These are phyloP conservation scores for Pachyramphus minor DNA, from an alignment of 2,113 vertebrate genomes.

Conservation along the genomic window DNA sequence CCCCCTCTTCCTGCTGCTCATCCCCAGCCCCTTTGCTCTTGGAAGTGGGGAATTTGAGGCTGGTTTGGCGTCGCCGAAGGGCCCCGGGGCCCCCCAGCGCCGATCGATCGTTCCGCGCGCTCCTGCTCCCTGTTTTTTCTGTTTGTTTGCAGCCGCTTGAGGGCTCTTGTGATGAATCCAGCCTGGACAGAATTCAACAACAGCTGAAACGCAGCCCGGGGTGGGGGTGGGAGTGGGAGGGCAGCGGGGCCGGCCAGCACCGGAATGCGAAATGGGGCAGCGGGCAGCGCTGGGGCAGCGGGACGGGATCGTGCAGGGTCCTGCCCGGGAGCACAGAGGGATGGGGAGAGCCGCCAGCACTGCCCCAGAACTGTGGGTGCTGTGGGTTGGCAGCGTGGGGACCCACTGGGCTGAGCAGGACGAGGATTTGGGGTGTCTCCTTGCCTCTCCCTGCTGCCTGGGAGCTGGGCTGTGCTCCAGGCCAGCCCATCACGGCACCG, in stretches of 20 bases:
- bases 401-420: accelerated
- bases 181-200: constrained; percentile 59
- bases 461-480: background rate
- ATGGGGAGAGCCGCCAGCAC: background rate
- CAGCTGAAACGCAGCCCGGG: constrained; percentile 54
- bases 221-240: constrained; percentile 64
- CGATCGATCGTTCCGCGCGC: constrained; percentile 34
- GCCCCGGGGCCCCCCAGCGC: background rate
- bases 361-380: background rate
- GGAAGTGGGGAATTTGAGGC: background rate
- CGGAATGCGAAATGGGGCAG: constrained; percentile 55
- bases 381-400: background rate
- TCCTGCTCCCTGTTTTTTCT: constrained; percentile 18
- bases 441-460: background rate
- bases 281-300: background rate
- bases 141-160: constrained; percentile 67
- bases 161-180: constrained; percentile 68
- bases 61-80: background rate
- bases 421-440: background rate
- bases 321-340: background rate
- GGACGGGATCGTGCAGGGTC: background rate
- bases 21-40: background rate
- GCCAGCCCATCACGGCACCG: background rate
- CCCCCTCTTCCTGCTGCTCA: background rate
- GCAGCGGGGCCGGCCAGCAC: constrained; percentile 42